Evolutionary conservation across 1,140 invertebrate species (phyloP), one percentile per base, ranked within the genome.

Genomic region (Cheumatopsyche charites): DNA sequence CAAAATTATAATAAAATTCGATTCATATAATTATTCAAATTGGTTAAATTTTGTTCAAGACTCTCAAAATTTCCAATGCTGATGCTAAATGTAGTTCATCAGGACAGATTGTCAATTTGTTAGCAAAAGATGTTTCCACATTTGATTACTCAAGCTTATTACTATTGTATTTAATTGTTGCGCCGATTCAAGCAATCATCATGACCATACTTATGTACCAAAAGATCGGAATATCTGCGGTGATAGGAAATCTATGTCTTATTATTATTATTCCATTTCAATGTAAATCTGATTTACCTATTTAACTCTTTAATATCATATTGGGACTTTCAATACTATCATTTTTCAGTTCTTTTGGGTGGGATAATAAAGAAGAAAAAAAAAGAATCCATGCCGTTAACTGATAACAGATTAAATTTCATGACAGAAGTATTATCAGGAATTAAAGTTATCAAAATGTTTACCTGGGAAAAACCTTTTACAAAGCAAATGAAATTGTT

Each of bases 41-140:
- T 63, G n/a, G n/a, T n/a, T n/a, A n/a, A n/a, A n/a, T n/a, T n/a
- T n/a, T n/a, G n/a, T n/a, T n/a, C n/a, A n/a, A n/a, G n/a, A 86
- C 83, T 0, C 72, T 87, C 21, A 81, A 77, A 72, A 70, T 87
- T 0, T 84, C 84, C n/a, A 80, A 79, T 67, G 83, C 82, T 5
- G 85, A 89, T 1, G 65, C 91, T n/a, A 84, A 83, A 0, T 81
- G 86, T 73, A 90, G 88, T 1, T 90, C 89, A 1, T 80, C 87
- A 4, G 90, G 90, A 0, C 89, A 91, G 78, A 87, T 90, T 49
- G 88, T 91, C 0, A 92, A 92, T 80, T 80, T 91, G 0, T 79
- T 91, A 75, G 90, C 90, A 1, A 92, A 91, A 75, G 90, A 91
- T 55, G 83, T 86, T 25, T 84, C 80, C 43, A 76, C 84, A 70